Conservation (phyloP, 2,797 vertebrate genomes). For the Gymnothorax javanicus region DNA sequence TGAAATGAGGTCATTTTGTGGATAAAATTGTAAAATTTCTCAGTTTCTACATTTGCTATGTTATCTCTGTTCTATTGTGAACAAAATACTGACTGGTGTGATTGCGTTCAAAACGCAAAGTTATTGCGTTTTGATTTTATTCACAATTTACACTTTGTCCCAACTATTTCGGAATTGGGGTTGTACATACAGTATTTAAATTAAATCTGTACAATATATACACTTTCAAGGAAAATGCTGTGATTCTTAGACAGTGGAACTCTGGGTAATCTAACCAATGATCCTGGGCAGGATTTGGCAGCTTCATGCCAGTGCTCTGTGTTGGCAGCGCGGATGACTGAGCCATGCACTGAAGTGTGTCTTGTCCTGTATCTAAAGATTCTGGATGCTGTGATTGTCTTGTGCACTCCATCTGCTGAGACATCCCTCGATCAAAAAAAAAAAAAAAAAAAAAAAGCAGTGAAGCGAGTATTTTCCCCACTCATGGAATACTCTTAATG, state of each 20-base stretch:
- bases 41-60: no score
- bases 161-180: no score
- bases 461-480: constrained; percentile 6
- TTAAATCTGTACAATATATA: background rate
- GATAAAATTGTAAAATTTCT: no score
- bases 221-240: background rate
- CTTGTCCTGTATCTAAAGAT: background rate
- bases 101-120: no score
- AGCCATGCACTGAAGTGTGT: background rate
- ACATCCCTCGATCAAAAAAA: background rate
- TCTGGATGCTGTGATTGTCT: constrained; percentile 2
- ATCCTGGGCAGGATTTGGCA: background rate
- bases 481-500: background rate
- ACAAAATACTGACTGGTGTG: no score
- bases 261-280: background rate
- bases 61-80: no score
- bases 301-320: background rate
- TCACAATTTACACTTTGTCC: no score
- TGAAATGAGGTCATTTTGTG: no score
- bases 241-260: background rate
- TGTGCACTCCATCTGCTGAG: background rate
- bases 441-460: background rate
- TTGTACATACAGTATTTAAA: no score
- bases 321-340: background rate
- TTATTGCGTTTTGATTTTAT: no score